These are phyloP conservation scores for Orthonevra nobilis DNA, from an alignment of 2,888 invertebrate genomes.

Conservation along the genomic window DNA sequence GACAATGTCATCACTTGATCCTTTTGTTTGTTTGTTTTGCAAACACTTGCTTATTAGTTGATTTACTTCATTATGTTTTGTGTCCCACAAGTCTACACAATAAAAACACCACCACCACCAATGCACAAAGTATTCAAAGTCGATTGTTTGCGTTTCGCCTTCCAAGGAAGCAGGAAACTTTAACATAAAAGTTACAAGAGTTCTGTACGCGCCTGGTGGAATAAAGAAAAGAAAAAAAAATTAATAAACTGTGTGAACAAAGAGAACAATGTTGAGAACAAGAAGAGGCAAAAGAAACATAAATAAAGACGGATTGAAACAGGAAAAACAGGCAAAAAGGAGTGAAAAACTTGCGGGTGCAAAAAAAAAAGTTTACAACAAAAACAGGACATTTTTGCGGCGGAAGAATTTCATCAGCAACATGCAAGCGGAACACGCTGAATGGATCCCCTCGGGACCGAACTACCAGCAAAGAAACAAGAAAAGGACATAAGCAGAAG, in stretches of 20 bases:
- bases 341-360: slow-evolving; percentile 52
- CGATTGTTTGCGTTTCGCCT: slow-evolving; percentile 37
- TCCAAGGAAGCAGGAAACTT: slow-evolving; percentile 29
- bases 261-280: slow-evolving; percentile 59
- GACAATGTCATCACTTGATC: neutral
- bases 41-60: slow-evolving; percentile 51
- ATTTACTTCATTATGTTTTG: slow-evolving; percentile 55
- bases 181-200: slow-evolving; percentile 50
- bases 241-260: slow-evolving; percentile 69
- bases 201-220: slow-evolving; percentile 31
- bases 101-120: neutral
- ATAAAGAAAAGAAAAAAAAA: slow-evolving; percentile 34
- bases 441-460: slow-evolving; percentile 39
- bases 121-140: slow-evolving; percentile 24
- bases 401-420: slow-evolving; percentile 66
- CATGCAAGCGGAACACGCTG: slow-evolving; percentile 63
- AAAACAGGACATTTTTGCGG: slow-evolving; percentile 69
- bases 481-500: slow-evolving; percentile 59
- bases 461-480: slow-evolving; percentile 27
- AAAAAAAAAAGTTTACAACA: slow-evolving; percentile 61
- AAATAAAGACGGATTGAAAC: slow-evolving; percentile 14
- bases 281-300: slow-evolving; percentile 25
- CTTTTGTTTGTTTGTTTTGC: slow-evolving; percentile 11
- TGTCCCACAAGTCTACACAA: slow-evolving; percentile 5
- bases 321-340: slow-evolving; percentile 23